Percentiles rank a stretch among this genome's conserved stretches.
These are phyloP conservation scores for Griposia aprilina DNA, from an alignment of 2,888 invertebrate genomes.

Conservation along the genomic window DNA sequence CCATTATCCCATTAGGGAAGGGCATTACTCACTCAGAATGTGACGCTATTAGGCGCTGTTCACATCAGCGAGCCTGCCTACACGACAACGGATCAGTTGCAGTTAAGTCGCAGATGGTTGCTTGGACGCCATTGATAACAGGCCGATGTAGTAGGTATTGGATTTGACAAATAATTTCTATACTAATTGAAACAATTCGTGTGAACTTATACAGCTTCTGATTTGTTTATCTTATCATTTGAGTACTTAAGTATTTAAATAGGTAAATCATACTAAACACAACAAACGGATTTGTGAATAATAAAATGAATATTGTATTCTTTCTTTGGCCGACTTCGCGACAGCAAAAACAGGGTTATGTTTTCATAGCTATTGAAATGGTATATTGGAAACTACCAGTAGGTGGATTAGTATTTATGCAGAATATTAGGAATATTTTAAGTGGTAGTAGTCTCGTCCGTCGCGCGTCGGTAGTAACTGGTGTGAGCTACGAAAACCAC, in stretches of 20 bases:
- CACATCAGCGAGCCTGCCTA: constrained; percentile 67
- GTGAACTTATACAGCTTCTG: not conserved
- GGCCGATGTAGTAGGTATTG: constrained; percentile 13
- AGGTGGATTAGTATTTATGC: constrained; percentile 15
- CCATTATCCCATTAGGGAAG: constrained; percentile 89
- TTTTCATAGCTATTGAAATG: not conserved
- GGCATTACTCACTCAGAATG: constrained; percentile 87
- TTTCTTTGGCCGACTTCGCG: no score
- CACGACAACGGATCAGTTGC: constrained; percentile 34
- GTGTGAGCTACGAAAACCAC: not conserved
- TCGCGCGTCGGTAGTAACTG: not conserved
- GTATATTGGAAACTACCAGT: constrained; percentile 12
- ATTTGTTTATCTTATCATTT: not conserved
- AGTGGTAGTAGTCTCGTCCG: not conserved
- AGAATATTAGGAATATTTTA: constrained; percentile 29
- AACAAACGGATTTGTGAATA: not conserved
- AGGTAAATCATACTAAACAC: not conserved
- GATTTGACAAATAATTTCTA: not conserved
- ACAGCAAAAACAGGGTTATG: not conserved
- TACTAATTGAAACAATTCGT: not conserved
- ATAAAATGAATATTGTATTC: no score
- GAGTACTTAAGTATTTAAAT: not conserved
- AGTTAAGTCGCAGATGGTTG: constrained; percentile 36
- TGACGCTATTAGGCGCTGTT: constrained; percentile 81
- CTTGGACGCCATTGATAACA: constrained; percentile 48